phyloP scores from a whole-genome alignment of 1,140 invertebrate species.

The Drosophila pseudoananassae region DNA sequence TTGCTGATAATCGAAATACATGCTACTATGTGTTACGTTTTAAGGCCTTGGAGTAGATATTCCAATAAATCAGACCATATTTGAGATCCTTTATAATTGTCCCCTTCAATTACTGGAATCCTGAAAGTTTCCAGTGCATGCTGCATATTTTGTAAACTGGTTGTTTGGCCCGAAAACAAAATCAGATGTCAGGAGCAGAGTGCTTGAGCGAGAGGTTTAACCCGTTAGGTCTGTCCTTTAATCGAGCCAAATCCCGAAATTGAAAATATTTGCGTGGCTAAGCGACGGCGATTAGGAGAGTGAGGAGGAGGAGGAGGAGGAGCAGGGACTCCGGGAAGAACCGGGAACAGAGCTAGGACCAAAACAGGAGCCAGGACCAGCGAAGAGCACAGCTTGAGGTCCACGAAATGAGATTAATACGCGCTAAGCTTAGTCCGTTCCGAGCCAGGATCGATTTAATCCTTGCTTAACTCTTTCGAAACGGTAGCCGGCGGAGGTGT shows the following conservation, averaged over 20 bases:
- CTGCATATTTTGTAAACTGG: constrained; percentile 10
- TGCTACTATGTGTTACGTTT: too few species aligned
- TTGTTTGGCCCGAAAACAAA: constrained; percentile 7
- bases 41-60: too few species aligned
- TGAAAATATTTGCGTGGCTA: constrained; percentile 78
- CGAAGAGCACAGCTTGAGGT: constrained; percentile 37
- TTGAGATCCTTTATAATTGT: too few species aligned
- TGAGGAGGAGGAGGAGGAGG: constrained; percentile 2
- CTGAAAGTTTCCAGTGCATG: neutral
- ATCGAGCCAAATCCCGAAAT: constrained; percentile 64
- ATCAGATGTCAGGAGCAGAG: constrained; percentile 59
- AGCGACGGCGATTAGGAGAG: constrained; percentile 67
- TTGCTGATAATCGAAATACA: too few species aligned
- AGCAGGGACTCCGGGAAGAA: constrained; percentile 5
- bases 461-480: constrained; percentile 76
- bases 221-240: constrained; percentile 39
- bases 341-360: neutral
- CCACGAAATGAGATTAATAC: constrained; percentile 77
- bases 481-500: constrained; percentile 41
- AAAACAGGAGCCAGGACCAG: constrained; percentile 6
- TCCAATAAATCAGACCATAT: too few species aligned
- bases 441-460: constrained; percentile 46
- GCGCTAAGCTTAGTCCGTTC: constrained; percentile 66
- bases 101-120: neutral
- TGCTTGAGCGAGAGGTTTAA: constrained; percentile 31